Base-by-base conservation (phyloP, 2,113 vertebrate species). In the Brienomyrus longianalis region DNA sequence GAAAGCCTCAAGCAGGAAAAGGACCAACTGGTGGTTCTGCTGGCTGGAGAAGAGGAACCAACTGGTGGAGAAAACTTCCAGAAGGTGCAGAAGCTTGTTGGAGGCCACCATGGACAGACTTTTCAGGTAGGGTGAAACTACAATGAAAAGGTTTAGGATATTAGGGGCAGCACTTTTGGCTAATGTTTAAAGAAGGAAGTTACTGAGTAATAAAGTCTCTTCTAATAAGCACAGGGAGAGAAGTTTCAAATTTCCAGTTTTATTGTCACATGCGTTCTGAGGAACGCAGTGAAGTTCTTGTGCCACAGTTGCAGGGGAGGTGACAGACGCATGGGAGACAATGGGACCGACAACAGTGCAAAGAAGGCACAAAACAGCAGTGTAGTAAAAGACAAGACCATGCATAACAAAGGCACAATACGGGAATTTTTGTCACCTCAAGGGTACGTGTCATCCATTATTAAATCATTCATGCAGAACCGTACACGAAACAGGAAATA, bases 111-210 rank as follows among this genome's bases (percentile, higher is more conserved):
- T 99, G 89, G 98, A 99, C 80, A 99, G 95, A 92, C 97, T 98
- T 93, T 99, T 99, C 94, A 99, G 95, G 93, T 99, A 99, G 0
- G 98, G 98, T 70, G 98, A 99, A 92, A 99, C 98, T 99, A 51
- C 1, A 43, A 43, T 31, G 0, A 23, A 31, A 35, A 10, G 35
- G 74, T 80, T 80, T 43, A 80, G 31, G 13, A 80, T 13, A 19
- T 15, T 80, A 80, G 13, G 35, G 74, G 35, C 31, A 80, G 39
- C 8, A 80, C 35, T 19, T 39, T 87, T 70, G 56, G 74, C 5
- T 39, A 5, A 39, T 77, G 27, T 80, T 5, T 80, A 80, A 80
- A 19, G 74, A 35, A 80, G 74, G 74, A 80, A 80, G 17, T 35
- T 19, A 43, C 19, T 39, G 74, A 77, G 15, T 43, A 35, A 77